These are phyloP conservation scores for Burhinus bistriatus DNA, from an alignment of 2,113 vertebrate species.

Conservation along the genomic window DNA sequence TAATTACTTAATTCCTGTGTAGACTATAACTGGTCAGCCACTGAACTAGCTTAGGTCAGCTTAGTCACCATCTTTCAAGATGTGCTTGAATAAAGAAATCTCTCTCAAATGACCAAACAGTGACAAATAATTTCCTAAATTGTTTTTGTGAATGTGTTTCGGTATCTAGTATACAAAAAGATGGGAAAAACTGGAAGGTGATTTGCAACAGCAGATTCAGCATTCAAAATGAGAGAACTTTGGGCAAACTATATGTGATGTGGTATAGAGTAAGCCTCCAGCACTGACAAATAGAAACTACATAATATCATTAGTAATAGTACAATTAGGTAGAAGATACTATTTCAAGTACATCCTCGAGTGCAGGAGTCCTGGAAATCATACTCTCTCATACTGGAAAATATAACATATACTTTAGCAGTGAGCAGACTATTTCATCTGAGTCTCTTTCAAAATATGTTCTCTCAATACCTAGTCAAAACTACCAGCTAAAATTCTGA, in stretches of 20 bases:
- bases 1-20: neutral
- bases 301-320: neutral
- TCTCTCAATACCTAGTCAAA: neutral
- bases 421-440: neutral
- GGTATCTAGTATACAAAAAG: neutral
- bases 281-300: neutral
- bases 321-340: neutral
- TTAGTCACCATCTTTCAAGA: neutral
- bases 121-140: neutral
- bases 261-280: neutral
- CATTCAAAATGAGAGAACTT: neutral
- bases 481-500: neutral
- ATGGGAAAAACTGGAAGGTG: neutral
- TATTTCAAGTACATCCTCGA: neutral
- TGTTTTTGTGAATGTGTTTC: neutral
- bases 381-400: neutral
- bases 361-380: neutral
- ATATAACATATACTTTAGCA: neutral
- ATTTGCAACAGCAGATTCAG: neutral
- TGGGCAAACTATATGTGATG: neutral
- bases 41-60: neutral
- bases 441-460: fast-evolving
- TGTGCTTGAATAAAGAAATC: neutral
- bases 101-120: neutral
- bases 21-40: neutral